Percentiles rank a stretch among this genome's conserved stretches.
These are phyloP conservation scores for Pristis pectinata DNA, from an alignment of 2,797 vertebrate species.

Conservation along the genomic window DNA sequence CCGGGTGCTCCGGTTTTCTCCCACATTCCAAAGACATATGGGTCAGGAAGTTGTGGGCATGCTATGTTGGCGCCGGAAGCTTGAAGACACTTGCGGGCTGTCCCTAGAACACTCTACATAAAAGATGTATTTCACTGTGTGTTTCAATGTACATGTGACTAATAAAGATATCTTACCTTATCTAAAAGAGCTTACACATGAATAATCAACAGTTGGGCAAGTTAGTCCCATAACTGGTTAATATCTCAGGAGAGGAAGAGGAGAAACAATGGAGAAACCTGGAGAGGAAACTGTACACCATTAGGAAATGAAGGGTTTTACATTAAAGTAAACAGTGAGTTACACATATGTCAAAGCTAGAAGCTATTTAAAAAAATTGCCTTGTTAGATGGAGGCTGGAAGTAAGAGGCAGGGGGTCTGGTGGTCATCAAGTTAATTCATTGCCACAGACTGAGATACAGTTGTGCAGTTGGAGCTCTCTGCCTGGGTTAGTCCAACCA, in stretches of 20 bases:
- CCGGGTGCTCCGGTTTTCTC: too few species aligned
- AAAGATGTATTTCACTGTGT: too few species aligned
- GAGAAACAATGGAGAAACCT: background rate
- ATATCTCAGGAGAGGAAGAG: background rate
- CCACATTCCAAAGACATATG: too few species aligned
- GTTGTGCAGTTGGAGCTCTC: too few species aligned
- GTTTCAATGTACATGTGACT: too few species aligned
- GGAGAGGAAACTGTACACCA: background rate
- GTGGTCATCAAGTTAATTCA: background rate
- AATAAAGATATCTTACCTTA: too few species aligned
- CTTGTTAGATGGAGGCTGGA: background rate
- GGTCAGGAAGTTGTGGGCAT: too few species aligned
- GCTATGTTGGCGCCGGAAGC: too few species aligned
- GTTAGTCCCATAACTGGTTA: background rate
- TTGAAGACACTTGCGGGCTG: too few species aligned
- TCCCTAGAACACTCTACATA: too few species aligned
- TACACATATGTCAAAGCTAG: background rate
- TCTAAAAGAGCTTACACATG: too few species aligned
- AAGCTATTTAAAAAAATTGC: background rate
- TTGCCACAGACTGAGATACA: background rate
- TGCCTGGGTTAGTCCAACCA: background rate
- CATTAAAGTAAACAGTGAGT: background rate
- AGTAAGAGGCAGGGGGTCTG: background rate
- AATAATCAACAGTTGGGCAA: background rate
- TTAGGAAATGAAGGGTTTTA: background rate